Evolutionary conservation across 2,797 vertebrate species (phyloP), one percentile per base, ranked within the genome.

Genomic region (Mormyrus hasselquistii): DNA sequence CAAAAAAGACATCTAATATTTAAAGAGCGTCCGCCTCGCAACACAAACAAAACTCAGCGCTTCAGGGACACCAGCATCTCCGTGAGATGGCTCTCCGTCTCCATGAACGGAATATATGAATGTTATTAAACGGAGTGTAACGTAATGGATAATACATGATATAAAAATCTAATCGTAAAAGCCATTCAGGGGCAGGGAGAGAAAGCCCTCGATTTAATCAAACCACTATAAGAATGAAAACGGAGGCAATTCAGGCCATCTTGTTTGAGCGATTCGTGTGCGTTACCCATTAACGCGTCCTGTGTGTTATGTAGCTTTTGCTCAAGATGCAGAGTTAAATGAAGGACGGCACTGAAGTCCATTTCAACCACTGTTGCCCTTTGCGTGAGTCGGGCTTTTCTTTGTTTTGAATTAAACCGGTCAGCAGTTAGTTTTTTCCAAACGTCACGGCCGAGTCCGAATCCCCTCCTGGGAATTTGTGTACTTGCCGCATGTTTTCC

Each of bases 211-310:
- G 2, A 86, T 86, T 86, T 34, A 86, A 57, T 87, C 52, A 57
- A 87, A 57, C 29, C 52, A 87, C 83, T 53, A 86, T 49, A 52
- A 79, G 73, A 79, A 79, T 79, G 73, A 79, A 79, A 79, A 79
- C 19, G 19, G 38, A 79, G 73, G 73, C 73, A 79, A 79, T 79
- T 79, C 38, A 79, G 16, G 41, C 73, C 73, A 44, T 79, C 73
- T 79, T 79, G 73, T 79, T 79, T 9, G 34, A 79, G 73, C 73
- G 41, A 79, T 79, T 47, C 38, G 7, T 79, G 73, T 47, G 73
- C 38, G 0, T 79, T 79, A 44, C 73, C n/a, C 41, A 47, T 79
- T 79, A 79, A 7, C 1, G 7, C 65, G 0, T 16, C 65, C 41
- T 79, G 5, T 79, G 38, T n/a, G 19, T 79, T 79, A 79, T 79